A percentile compares a stretch with the other conserved stretches of the same genome.
phyloP scores from a whole-genome alignment of 2,888 invertebrate species.

The Archips crataeganus region DNA sequence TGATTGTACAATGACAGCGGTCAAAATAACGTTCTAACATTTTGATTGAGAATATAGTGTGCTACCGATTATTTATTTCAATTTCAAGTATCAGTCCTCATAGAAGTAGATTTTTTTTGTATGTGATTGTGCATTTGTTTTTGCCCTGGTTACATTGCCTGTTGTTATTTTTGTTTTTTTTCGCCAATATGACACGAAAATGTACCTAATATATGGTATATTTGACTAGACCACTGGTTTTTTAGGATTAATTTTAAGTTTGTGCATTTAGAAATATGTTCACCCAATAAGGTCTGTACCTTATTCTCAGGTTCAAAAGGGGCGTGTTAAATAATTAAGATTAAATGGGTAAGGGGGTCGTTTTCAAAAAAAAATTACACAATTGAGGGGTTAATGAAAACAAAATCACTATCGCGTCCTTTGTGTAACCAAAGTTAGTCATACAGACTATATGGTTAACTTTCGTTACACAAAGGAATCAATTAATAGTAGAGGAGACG shows the following conservation, averaged over 20 bases:
- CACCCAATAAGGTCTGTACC: too few relatives aligned
- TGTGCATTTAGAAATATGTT: too few relatives aligned
- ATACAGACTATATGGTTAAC: too few relatives aligned
- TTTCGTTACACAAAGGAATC: too few relatives aligned
- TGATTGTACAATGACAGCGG: neutral
- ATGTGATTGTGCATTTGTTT: slow-evolving; percentile 79
- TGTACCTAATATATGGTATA: neutral
- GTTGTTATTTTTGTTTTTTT: slow-evolving; percentile 57
- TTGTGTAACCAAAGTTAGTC: too few relatives aligned
- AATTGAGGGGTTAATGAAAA: too few relatives aligned
- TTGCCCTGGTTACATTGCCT: slow-evolving; percentile 61
- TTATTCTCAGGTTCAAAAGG: too few relatives aligned
- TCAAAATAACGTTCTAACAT: neutral
- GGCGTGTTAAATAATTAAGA: too few relatives aligned
- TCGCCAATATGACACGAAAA: neutral
- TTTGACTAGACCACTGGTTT: neutral
- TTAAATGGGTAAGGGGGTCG: too few relatives aligned
- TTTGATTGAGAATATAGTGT: slow-evolving; percentile 4
- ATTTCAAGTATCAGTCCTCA: slow-evolving; percentile 44
- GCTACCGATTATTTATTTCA: slow-evolving; percentile 18
- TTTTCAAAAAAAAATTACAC: too few relatives aligned
- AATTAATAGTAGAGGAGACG: too few relatives aligned
- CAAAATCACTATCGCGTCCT: too few relatives aligned
- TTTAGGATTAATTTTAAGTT: neutral
- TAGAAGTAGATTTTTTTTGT: slow-evolving; percentile 53